Conservation (phyloP, 1,140 invertebrate species). For the Wiebesia pumilae region DNA sequence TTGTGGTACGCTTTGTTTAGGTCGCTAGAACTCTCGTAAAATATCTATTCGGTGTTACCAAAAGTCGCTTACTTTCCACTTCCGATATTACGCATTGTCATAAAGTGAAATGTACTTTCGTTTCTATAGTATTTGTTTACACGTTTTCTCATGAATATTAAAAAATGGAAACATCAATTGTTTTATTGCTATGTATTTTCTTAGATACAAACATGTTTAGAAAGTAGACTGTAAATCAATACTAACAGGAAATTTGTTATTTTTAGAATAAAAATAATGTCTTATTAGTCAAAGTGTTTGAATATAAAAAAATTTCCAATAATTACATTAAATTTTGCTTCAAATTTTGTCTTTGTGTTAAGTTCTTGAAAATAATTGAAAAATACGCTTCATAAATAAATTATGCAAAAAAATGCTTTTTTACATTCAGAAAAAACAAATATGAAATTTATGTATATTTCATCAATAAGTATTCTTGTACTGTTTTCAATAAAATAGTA, state of each 20-base stretch:
- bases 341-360: neutral
- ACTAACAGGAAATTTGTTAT: neutral
- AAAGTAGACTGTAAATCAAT: neutral
- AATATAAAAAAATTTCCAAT: neutral
- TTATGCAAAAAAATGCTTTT: no score
- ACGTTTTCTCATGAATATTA: constrained; percentile 25
- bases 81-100: constrained; percentile 44
- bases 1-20: constrained; percentile 60
- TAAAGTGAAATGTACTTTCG: constrained; percentile 25
- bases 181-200: neutral
- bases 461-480: no score
- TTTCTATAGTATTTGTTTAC: constrained; percentile 13
- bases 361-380: neutral
- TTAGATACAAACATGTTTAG: neutral
- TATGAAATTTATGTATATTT: no score
- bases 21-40: constrained; percentile 48
- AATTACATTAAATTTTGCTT: neutral
- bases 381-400: no score
- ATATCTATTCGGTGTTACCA: neutral
- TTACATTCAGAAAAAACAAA: no score
- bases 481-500: no score
- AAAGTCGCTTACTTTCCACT: neutral
- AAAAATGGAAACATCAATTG: neutral
- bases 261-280: no score
- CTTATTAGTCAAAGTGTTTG: neutral